Evolutionary conservation across 1,140 invertebrate genomes (phyloP).

Genomic region (Cecropterus lyciades): DNA sequence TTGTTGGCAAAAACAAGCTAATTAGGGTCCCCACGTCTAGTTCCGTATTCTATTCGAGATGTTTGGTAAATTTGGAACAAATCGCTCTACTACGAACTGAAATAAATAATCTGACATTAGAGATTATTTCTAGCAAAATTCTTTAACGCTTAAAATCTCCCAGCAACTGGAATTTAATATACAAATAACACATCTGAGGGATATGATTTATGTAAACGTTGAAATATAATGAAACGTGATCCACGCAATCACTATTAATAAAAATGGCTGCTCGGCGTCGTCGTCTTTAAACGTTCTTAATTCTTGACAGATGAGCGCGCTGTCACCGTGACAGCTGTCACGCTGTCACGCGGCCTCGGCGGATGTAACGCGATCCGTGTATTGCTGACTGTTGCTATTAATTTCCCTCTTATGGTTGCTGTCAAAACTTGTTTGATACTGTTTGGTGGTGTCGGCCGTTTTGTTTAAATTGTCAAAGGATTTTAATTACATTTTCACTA

Average conservation of each 20-base stretch:
- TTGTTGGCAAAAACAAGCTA: no score
- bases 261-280: no score
- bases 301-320: constrained; percentile 6
- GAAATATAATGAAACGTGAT: not conserved
- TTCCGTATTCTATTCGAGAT: no score
- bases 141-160: no score
- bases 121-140: no score
- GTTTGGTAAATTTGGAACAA: no score
- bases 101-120: no score
- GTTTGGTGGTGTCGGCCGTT: not conserved
- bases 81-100: no score
- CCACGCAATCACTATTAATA: no score
- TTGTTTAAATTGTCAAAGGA: not conserved
- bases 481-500: not conserved
- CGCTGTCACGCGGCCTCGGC: not conserved
- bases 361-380: constrained; percentile 5
- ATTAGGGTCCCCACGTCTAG: no score
- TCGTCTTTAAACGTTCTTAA: not conserved
- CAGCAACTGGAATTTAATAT: no score
- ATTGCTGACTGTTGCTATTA: constrained; percentile 4
- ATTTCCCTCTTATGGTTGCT: constrained; percentile 12
- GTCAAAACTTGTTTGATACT: constrained; percentile 4
- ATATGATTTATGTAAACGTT: not conserved
- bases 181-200: no score
- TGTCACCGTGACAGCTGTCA: constrained; percentile 5